Base-by-base conservation (phyloP, 2,797 vertebrate species). In the Salmo trutta region DNA sequence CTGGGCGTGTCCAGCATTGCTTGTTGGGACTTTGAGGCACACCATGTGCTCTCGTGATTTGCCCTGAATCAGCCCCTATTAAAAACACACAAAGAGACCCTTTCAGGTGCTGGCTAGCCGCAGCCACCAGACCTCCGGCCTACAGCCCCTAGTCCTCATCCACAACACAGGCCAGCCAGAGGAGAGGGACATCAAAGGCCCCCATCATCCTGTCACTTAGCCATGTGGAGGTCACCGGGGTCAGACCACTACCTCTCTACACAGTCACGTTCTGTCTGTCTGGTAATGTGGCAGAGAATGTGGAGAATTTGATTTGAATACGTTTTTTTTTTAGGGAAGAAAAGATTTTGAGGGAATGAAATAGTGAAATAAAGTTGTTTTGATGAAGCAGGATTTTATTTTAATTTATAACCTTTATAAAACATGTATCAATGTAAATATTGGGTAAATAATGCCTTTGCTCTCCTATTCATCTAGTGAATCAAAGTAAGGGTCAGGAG, bases 81-180 rank as follows among this genome's bases (percentile, higher is more conserved):
- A 17, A 36, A 66, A 41, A 41, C 15, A 77, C 83, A 88, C 84
- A 86, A 88, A 87, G 80, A 33, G 19, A 19, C 41, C 77, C 85
- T 87, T 88, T 91, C 82, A 89, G 83, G 85, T 86, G 85, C 54
- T 29, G 64, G 66, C 68, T 41, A 14, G 17, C n/a, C 65, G 1
- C 4, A 52, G 41, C 24, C 41, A 1, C 14, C 21, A 41, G 70
- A 24, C 77, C 65, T 21, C 16, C 36, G 68, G 12, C 53, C 62
- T 75, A 71, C 21, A 15, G 36, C 14, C 17, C 76, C 27, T 31
- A 31, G 27, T 73, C 27, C 36, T 21, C 75, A 41, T 27, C 77
- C 73, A 65, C 47, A 75, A 64, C 73, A 24, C 0, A 8, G 62
- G 29, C 69, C 75, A 70, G 33, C 75, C 31, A 74, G 73, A 21